Base-by-base conservation (phyloP, 2,113 vertebrate genomes). In the Trogon melanurus region DNA sequence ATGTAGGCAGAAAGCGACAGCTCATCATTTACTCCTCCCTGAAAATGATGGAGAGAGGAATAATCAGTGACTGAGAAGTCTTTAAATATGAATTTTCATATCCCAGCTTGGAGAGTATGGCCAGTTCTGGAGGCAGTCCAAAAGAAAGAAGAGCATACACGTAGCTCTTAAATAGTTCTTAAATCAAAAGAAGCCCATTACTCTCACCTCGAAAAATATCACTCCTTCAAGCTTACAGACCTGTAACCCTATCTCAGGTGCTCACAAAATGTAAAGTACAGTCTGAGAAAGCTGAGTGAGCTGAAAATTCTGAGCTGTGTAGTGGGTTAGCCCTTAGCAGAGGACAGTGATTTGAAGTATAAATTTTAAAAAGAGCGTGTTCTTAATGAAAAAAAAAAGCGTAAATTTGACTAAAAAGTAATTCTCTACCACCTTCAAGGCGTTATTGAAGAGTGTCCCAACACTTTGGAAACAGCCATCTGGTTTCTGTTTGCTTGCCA, bases 391-490 rank as follows among this genome's bases (percentile, higher is more conserved):
- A 78, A 71, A 34, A 78, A 41, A 54, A 11, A 65, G 5, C n/a
- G 5, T 13, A 80, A 81, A 65, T 61, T 80, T 85, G 56, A 51
- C 22, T 18, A 87, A 56, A 62, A 14, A 91, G 19, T 58, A 62
- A 25, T 70, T 69, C 22, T 79, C 32, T 71, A 13, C n/a, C 76
- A 99, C 99, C 99, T 98, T 98, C 97, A 99, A 97, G 66, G 91
- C 96, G 1, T 98, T 98, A 96, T 99, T 97, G 67, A 98, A 96
- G 48, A 98, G 98, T 10, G 84, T 96, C 32, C 99, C 99, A 27
- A 97, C 95, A 5, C 98, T 97, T 21, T 0, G 32, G 81, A 99
- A 98, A 93, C 98, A 98, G 89, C 99, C 99, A 8, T 98, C 96
- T 1, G 80, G 16, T 64, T 83, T 64, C 75, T 85, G 95, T 94